Evolutionary conservation across 2,797 vertebrate genomes (phyloP), one percentile per base, ranked within the genome.

Genomic region (Scarus forsteni): DNA sequence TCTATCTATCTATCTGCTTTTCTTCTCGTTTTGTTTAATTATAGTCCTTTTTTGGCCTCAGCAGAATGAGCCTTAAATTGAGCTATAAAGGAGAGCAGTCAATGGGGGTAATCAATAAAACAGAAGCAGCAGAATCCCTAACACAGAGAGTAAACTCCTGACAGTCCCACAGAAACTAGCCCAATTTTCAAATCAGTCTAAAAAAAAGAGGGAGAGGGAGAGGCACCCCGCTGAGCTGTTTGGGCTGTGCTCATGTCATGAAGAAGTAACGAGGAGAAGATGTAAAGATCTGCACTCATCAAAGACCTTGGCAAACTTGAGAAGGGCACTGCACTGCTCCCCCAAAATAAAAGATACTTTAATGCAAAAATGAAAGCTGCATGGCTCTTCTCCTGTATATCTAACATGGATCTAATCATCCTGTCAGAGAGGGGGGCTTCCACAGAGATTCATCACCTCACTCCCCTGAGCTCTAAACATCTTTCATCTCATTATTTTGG

Each of bases 121-220:
- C 66, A 81, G 73, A 85, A 83, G 64, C 84, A 77, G 81, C 64
- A 67, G 85, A 85, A 81, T 86, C 57, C 39, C 19, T 75, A 66
- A 80, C 60, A 63, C 27, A 35, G n/a, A 54, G 14, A 46, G 6
- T 86, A 70, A 87, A 87, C 83, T 83, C 72, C 65, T 78, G 68
- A 72, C 69, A 67, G 69, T 87, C 85, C 85, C 83, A 81, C 54
- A 66, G 85, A 56, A 36, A 8, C 19, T 72, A 79, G 64, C 84
- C 80, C 45, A 72, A 77, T 84, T 89, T 84, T 55, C 49, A 63
- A 77, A 75, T 75, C 15, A 55, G 49, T 61, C 53, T 58, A 56
- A 34, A 53, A 54, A 53, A 38, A 52, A n/a, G 40, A 36, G 19
- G 38, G 73, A n/a, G 38, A 39, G 38, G 38, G 38, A 39, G 38